These are phyloP conservation scores for Solenopsis invicta DNA, from an alignment of 1,140 invertebrate species.

Conservation along the genomic window DNA sequence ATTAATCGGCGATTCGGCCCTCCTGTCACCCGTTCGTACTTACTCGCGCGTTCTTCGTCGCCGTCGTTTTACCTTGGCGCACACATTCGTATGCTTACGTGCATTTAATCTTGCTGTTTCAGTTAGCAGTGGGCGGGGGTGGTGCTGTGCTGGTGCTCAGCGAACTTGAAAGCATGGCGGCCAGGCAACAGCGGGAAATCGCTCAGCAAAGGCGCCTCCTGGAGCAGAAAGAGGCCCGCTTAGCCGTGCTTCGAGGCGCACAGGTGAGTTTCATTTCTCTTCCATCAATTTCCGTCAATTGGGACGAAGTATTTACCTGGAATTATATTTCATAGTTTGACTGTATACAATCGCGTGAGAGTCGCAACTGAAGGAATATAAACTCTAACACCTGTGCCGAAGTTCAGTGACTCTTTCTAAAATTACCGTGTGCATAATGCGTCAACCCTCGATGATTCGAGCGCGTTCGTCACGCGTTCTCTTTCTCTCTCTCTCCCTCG, in stretches of 20 bases:
- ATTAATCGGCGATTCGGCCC: conserved; percentile 35
- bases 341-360: not conserved
- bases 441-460: not conserved
- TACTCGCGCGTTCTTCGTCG: not conserved
- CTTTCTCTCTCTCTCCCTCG: not conserved
- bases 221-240: conserved; percentile 95
- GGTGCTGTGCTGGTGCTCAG: conserved; percentile 93
- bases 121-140: conserved; percentile 94
- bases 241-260: conserved; percentile 90
- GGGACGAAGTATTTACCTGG: not conserved
- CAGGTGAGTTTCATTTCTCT: conserved; percentile 79
- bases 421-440: not conserved
- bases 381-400: not conserved
- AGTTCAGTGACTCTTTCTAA: not conserved
- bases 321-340: not conserved
- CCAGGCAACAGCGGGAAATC: conserved; percentile 98
- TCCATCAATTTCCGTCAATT: not conserved
- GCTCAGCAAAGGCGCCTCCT: conserved; percentile 97
- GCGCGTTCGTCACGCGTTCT: not conserved
- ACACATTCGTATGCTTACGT: conserved; percentile 51
- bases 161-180: conserved; percentile 98
- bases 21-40: conserved; percentile 7
- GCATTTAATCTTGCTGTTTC: conserved; percentile 85
- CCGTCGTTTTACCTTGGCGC: conserved; percentile 18
- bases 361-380: not conserved